Evolutionary conservation across 2,113 vertebrate species (phyloP).

Genomic region (Apaloderma vittatum): DNA sequence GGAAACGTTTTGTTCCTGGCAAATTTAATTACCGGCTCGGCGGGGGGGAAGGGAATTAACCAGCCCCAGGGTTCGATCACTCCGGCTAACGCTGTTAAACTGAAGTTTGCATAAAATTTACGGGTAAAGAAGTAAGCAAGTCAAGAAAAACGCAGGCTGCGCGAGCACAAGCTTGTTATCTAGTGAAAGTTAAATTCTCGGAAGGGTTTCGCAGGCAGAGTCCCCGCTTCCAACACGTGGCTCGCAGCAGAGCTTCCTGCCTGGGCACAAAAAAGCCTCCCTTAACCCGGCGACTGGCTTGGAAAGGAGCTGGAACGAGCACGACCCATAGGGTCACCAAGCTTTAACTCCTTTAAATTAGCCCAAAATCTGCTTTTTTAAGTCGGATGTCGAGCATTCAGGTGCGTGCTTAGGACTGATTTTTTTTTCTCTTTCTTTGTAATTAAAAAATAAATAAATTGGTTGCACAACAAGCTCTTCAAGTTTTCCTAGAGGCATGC

Average conservation of each 20-base stretch:
- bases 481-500: not conserved
- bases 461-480: not conserved
- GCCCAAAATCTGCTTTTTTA: not conserved
- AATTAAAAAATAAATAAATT: not conserved
- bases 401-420: fast-evolving
- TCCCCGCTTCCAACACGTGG: not conserved
- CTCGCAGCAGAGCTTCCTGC: not conserved
- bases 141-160: fast-evolving
- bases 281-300: not conserved
- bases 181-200: not conserved
- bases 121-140: not conserved
- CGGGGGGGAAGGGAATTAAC: not conserved
- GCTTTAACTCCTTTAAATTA: not conserved
- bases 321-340: not conserved
- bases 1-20: not conserved
- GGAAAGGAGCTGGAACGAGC: not conserved
- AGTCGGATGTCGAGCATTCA: fast-evolving
- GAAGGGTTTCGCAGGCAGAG: not conserved
- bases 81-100: fast-evolving
- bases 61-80: fast-evolving
- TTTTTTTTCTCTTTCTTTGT: not conserved
- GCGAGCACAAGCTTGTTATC: not conserved
- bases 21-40: not conserved
- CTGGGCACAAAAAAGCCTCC: not conserved
- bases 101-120: not conserved